Evolutionary conservation across 2,113 vertebrate species (phyloP).

Genomic region (Gymnorhina tibicen): DNA sequence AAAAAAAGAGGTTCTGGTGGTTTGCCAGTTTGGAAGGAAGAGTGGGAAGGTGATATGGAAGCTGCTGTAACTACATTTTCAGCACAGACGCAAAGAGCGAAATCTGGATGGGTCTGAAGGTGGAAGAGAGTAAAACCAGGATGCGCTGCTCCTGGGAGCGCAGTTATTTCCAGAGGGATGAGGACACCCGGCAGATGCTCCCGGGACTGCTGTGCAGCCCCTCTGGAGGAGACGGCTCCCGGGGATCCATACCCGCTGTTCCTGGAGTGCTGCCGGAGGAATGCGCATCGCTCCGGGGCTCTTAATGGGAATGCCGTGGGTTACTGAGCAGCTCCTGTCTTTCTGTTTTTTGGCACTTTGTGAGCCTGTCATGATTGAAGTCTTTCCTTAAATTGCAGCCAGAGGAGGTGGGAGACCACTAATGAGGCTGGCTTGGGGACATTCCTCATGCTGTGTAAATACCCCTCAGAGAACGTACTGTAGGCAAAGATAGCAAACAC

Average conservation of each 20-base stretch:
- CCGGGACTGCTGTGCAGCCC: neutral
- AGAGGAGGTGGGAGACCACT: neutral
- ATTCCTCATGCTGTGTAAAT: neutral
- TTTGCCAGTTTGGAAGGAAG: neutral
- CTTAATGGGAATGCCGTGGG: neutral
- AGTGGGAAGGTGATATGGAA: constrained; percentile 25
- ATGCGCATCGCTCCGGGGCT: neutral
- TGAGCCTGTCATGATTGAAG: neutral
- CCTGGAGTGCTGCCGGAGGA: neutral
- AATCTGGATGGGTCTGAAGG: neutral
- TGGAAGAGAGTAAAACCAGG: neutral
- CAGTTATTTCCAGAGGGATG: neutral
- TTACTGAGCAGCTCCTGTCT: neutral
- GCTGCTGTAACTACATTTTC: neutral
- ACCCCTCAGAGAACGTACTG: neutral
- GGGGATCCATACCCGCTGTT: neutral
- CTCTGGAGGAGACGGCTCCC: neutral
- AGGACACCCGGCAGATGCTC: neutral
- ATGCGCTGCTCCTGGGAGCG: neutral
- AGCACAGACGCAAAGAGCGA: neutral
- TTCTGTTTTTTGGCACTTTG: neutral
- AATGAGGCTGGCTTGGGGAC: neutral
- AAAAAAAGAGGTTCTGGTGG: neutral
- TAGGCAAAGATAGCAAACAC: neutral
- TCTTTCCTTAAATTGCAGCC: neutral